Conservation (phyloP, 1,140 invertebrate genomes). For the Drosophila cardini region DNA sequence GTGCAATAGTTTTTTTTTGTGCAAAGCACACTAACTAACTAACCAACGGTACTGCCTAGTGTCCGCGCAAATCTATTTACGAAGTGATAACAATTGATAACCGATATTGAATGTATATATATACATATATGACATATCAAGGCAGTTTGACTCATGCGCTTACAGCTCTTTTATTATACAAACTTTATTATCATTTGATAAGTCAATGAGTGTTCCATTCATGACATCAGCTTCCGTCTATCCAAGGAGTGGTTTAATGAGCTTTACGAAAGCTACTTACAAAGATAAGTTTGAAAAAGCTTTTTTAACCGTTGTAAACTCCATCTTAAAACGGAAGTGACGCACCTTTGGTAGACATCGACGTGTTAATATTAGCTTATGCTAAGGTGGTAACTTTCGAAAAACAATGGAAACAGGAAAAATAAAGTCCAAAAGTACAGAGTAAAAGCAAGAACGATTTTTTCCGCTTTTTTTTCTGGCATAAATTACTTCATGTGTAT, state of each 20-base stretch:
- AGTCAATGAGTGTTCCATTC: slow-evolving; percentile 28
- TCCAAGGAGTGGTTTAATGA: neutral
- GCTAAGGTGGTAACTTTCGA: no score
- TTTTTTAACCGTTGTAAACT: neutral
- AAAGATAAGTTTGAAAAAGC: no score
- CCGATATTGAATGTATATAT: slow-evolving; percentile 38
- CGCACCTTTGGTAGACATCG: slow-evolving; percentile 9
- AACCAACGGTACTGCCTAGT: slow-evolving; percentile 18
- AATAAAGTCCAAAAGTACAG: no score
- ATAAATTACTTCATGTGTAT: no score
- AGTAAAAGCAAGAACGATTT: no score
- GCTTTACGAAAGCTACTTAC: slow-evolving; percentile 19
- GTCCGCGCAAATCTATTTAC: slow-evolving; percentile 25
- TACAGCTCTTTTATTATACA: slow-evolving; percentile 46
- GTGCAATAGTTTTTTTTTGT: slow-evolving; percentile 30
- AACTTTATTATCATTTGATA: slow-evolving; percentile 50
- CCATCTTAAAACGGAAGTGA: slow-evolving; percentile 18
- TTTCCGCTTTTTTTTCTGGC: no score
- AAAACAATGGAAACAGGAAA: no score
- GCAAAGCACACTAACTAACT: slow-evolving; percentile 22
- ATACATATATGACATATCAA: slow-evolving; percentile 33
- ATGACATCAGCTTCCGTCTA: slow-evolving; percentile 54
- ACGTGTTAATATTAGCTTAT: neutral
- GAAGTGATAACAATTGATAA: slow-evolving; percentile 63
- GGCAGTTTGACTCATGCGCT: slow-evolving; percentile 63